Conservation (phyloP, 2,797 vertebrate species). For the Crypturellus tataupa region DNA sequence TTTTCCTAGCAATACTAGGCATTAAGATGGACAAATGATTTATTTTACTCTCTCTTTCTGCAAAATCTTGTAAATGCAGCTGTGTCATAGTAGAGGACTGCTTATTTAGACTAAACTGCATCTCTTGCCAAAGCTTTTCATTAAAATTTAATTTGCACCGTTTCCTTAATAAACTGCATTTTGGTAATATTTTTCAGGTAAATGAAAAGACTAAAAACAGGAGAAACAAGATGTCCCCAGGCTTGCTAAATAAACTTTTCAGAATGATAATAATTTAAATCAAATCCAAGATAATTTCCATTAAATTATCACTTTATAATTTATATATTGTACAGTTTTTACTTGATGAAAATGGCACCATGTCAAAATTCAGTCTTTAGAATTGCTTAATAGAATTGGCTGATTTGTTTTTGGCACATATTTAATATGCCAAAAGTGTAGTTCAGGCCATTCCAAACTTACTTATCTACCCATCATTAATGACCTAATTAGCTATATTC, state of each 20-base stretch:
- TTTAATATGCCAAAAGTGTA: neutral
- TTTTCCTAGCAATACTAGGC: neutral
- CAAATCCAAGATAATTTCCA: neutral
- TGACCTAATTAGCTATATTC: neutral
- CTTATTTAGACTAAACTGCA: neutral
- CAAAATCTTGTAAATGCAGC: neutral
- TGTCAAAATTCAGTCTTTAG: neutral
- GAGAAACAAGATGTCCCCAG: neutral
- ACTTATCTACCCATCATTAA: neutral
- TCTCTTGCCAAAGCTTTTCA: neutral
- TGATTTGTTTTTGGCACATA: neutral
- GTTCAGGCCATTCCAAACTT: neutral
- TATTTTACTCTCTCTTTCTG: neutral
- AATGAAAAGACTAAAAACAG: neutral
- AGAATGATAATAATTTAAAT: neutral
- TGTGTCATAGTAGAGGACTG: neutral
- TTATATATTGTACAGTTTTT: neutral
- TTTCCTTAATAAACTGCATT: neutral
- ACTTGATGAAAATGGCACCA: neutral
- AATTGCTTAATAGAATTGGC: neutral
- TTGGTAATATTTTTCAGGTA: neutral
- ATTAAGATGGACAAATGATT: neutral
- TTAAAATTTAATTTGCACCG: neutral
- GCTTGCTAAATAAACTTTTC: neutral
- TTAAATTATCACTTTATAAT: neutral